Percentiles rank a stretch among this genome's conserved stretches.
Evolutionary conservation across 2,113 vertebrate species (phyloP).

Genomic region (Colaptes auratus): DNA sequence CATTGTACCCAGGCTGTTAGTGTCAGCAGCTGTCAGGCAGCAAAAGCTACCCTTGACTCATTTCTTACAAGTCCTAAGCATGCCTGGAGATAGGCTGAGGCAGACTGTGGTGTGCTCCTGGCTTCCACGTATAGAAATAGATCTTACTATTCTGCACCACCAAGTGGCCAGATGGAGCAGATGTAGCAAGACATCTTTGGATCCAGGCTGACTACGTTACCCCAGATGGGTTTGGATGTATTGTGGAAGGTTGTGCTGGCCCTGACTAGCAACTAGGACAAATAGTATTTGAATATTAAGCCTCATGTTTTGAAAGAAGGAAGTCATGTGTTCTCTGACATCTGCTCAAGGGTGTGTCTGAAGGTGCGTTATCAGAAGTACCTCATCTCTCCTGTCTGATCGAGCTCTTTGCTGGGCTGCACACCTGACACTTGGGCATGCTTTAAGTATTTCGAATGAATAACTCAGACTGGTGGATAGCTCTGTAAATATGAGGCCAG

Average conservation of each 20-base stretch:
- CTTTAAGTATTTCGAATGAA: background rate
- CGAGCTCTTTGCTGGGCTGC: background rate
- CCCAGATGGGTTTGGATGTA: background rate
- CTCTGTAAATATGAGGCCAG: background rate
- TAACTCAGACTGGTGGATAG: background rate
- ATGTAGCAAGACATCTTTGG: conserved; percentile 39
- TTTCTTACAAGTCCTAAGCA: background rate
- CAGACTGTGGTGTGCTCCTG: background rate
- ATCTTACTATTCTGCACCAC: conserved; percentile 83
- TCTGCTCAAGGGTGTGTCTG: background rate
- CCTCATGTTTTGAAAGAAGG: background rate
- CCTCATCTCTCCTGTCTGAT: background rate
- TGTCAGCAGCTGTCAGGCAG: background rate
- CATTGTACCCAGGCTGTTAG: background rate
- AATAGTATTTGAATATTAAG: background rate
- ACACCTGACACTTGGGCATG: background rate
- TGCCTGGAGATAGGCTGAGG: background rate
- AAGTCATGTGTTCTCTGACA: background rate
- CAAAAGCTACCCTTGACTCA: background rate
- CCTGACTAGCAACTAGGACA: background rate
- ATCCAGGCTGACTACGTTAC: background rate
- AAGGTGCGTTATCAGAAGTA: background rate
- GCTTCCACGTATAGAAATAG: conserved; percentile 25
- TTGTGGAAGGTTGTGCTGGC: background rate
- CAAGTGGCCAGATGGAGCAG: conserved; percentile 77